These are phyloP conservation scores for Coreius guichenoti DNA, from an alignment of 2,797 vertebrate species.

Conservation along the genomic window DNA sequence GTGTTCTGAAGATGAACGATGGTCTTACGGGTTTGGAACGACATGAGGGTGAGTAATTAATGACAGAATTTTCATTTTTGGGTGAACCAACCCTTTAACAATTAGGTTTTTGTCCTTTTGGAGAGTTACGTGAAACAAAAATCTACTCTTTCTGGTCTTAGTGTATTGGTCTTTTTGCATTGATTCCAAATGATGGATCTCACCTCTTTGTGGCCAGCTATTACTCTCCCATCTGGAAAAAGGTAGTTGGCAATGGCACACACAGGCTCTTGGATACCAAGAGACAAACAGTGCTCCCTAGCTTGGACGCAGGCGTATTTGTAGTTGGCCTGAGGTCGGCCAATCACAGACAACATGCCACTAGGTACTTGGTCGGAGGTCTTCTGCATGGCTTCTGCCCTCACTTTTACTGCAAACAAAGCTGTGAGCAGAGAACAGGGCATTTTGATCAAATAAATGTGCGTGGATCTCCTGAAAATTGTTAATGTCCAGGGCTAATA, in stretches of 20 bases:
- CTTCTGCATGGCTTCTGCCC: slow-evolving; percentile 94
- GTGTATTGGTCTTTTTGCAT: background rate
- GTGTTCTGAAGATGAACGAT: too few species aligned
- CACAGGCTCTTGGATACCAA: slow-evolving; percentile 84
- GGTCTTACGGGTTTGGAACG: too few species aligned
- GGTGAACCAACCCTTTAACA: background rate
- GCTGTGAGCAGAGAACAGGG: slow-evolving; percentile 72
- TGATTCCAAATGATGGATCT: background rate
- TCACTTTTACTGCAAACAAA: slow-evolving; percentile 89
- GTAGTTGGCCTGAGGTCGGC: slow-evolving; percentile 82
- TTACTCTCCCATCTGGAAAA: slow-evolving; percentile 91
- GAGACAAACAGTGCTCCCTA: slow-evolving; percentile 82
- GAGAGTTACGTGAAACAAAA: background rate
- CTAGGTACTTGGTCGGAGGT: slow-evolving; percentile 86
- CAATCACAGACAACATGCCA: slow-evolving; percentile 92
- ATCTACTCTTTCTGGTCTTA: background rate
- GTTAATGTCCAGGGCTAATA: background rate
- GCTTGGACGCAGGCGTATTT: slow-evolving; percentile 85
- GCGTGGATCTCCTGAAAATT: background rate
- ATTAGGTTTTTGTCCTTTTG: background rate
- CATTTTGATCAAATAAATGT: background rate
- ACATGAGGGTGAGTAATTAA: too few species aligned
- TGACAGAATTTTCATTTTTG: too few species aligned
- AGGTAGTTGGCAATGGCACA: slow-evolving; percentile 91
- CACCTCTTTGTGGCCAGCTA: slow-evolving; percentile 92